A percentile compares a stretch with the other conserved stretches of the same genome.
Conservation (phyloP, 2,888 invertebrate species). For the Calameuta pallipes region DNA sequence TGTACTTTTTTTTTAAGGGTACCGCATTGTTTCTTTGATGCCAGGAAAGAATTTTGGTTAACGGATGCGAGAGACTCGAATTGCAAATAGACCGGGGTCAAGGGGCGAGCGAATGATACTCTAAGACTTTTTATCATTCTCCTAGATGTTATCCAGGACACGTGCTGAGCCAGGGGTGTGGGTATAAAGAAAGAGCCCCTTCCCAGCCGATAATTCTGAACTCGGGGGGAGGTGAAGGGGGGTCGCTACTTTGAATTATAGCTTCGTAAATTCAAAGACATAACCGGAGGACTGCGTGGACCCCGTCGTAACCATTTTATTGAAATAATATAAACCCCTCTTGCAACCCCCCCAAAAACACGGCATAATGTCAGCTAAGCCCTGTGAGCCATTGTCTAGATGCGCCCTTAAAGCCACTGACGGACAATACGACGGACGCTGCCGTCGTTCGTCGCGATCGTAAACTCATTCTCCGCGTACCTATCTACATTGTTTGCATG, state of each 20-base stretch:
- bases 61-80: background rate
- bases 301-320: conserved; percentile 40
- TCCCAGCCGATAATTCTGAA: background rate
- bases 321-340: conserved; percentile 36
- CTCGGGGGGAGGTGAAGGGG: background rate
- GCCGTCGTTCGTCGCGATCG: conserved; percentile 1
- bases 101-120: background rate
- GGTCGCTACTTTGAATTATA: conserved; percentile 48
- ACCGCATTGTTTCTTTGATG: background rate
- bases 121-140: background rate
- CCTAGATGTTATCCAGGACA: background rate
- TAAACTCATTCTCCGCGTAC: background rate
- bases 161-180: background rate
- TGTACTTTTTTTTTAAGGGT: background rate
- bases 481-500: conserved; percentile 1
- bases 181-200: background rate
- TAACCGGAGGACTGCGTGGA: conserved; percentile 37
- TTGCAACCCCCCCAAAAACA: conserved; percentile 14
- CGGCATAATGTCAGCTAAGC: conserved; percentile 18
- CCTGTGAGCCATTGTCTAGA: background rate
- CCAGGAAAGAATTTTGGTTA: background rate
- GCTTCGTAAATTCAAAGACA: conserved; percentile 51
- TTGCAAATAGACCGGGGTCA: background rate
- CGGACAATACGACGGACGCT: conserved; percentile 3
- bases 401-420: background rate